These are phyloP conservation scores for Cordylochernes scorpioides DNA, from an alignment of 2,888 invertebrate genomes.

Conservation along the genomic window DNA sequence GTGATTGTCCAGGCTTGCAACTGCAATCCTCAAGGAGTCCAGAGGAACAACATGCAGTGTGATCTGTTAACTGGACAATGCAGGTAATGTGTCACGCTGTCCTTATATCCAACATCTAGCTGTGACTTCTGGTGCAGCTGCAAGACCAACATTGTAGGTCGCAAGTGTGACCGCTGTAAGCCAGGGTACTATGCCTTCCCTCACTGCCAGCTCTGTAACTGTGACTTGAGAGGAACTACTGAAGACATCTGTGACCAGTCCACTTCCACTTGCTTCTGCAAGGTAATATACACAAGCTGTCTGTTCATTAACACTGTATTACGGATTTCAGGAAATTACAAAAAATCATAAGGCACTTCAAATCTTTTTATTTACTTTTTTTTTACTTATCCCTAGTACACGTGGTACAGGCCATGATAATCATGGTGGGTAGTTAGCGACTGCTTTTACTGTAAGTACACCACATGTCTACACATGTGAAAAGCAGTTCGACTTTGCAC, in stretches of 20 bases:
- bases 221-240: constrained; percentile 52
- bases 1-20: constrained; percentile 37
- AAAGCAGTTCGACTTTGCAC: no score
- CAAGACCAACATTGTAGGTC: constrained; percentile 54
- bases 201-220: constrained; percentile 53
- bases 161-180: constrained; percentile 61
- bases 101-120: no score
- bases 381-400: no score
- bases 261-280: constrained; percentile 47
- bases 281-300: constrained; percentile 19
- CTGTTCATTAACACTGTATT: background rate
- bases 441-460: no score
- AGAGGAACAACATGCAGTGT: constrained; percentile 47
- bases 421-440: no score
- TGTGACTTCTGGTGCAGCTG: constrained; percentile 35
- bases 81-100: no score
- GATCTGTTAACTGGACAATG: constrained; percentile 63
- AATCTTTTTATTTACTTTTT: no score
- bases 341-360: no score
- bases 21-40: constrained; percentile 58
- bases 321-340: background rate
- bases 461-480: no score
- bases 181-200: constrained; percentile 68
- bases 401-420: no score
- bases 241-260: constrained; percentile 51